Evolutionary conservation across 2,113 vertebrate genomes (phyloP), one percentile per base, ranked within the genome.

Genomic region (Sprattus sprattus): DNA sequence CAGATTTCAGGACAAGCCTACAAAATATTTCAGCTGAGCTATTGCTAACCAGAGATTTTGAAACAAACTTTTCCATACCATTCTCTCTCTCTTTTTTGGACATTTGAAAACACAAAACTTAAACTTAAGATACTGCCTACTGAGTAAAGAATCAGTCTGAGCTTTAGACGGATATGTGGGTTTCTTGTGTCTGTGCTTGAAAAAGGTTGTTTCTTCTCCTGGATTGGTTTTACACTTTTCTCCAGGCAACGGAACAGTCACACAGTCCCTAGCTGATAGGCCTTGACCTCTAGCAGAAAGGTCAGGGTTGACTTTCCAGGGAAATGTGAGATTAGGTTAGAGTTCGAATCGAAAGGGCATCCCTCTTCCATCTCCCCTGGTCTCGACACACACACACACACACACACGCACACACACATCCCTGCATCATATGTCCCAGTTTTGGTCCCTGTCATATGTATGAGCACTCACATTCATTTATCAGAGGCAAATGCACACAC

Each of bases 271-370:
- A 8, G 28, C 75, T 28, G 64, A 71, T 11, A 10, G 10, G 11
- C n/a, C 82, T 54, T 45, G 49, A 46, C 49, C 57, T 60, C n/a
- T 45, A 67, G 81, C 67, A 39, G 83, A 89, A 88, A 89, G 88
- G 88, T 89, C 88, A 89, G 85, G 83, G 88, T 87, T 87, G 60
- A 85, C 28, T 46, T 81, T 46, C 60, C 82, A 64, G 32, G 49
- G 87, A 86, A 85, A 85, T 71, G 75, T 87, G 87, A 89, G 87
- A 85, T 82, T 86, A 25, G 57, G 45, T 85, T 57, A 83, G 85
- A 78, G 82, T 87, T 87, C 71, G 82, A 54, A 78, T 49, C 22
- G 45, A 88, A 89, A 88, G 85, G 89, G 89, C 85, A 88, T 20
- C 71, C 64, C 64, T 49, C n/a, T 47, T 22, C 81, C 81, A 15